Conservation (phyloP, 92 coral and sea anemone genomes). For the Heteractis magnifica region DNA sequence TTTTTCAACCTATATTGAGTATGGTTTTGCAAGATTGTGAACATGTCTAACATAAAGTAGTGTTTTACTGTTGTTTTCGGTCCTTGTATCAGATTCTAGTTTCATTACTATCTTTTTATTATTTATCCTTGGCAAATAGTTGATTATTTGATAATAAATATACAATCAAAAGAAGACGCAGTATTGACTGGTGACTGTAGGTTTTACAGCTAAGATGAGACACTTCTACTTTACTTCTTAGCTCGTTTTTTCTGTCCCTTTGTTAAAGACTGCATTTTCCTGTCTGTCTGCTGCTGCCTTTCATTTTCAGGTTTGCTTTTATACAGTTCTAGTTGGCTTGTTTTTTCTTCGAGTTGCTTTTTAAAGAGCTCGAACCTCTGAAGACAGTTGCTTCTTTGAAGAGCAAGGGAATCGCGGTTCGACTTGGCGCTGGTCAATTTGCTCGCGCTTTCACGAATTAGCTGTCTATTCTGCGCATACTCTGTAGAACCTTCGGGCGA, state of each 20-base stretch:
- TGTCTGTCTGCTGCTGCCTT: slow-evolving; percentile 63
- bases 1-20: no score
- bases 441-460: slow-evolving; percentile 88
- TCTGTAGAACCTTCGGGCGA: slow-evolving; percentile 76
- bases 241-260: slow-evolving; percentile 64
- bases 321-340: slow-evolving; percentile 68
- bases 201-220: neutral
- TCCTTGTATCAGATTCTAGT: no score
- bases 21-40: no score
- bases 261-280: slow-evolving; percentile 59
- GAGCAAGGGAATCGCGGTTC: slow-evolving; percentile 61
- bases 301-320: slow-evolving; percentile 63
- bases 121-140: no score
- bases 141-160: neutral
- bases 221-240: slow-evolving; percentile 40
- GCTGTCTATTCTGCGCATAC: slow-evolving; percentile 78
- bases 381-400: slow-evolving; percentile 74
- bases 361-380: slow-evolving; percentile 68
- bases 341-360: slow-evolving; percentile 70
- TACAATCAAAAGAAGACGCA: neutral
- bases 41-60: no score
- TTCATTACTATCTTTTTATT: no score
- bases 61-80: no score
- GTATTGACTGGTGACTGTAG: neutral
- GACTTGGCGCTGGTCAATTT: slow-evolving; percentile 79